These are phyloP conservation scores for Clamator glandarius DNA, from an alignment of 2,797 vertebrate species.

Conservation along the genomic window DNA sequence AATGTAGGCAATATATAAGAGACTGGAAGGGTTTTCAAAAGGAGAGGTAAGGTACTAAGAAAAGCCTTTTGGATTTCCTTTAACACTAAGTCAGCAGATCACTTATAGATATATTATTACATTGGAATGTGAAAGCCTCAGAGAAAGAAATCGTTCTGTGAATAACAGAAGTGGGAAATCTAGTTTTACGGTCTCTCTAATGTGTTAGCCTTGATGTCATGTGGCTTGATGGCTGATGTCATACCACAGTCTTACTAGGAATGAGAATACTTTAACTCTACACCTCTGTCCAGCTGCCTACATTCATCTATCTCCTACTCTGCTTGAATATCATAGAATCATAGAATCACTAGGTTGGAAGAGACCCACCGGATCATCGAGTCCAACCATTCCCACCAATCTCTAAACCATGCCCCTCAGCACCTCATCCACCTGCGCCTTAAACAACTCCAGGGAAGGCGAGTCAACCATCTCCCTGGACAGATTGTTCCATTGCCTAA, in stretches of 20 bases:
- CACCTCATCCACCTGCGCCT: too few species aligned
- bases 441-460: too few species aligned
- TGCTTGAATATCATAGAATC: too few species aligned
- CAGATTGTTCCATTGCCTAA: too few species aligned
- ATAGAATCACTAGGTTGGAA: too few species aligned
- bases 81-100: background rate
- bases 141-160: background rate
- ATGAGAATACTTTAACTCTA: background rate
- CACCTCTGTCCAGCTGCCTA: background rate
- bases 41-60: background rate
- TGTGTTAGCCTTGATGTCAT: background rate
- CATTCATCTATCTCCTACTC: background rate
- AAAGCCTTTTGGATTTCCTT: background rate
- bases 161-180: background rate
- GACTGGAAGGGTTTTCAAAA: conserved; percentile 13
- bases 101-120: background rate
- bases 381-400: too few species aligned
- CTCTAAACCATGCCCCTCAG: too few species aligned
- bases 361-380: too few species aligned
- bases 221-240: background rate
- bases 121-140: conserved; percentile 16
- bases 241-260: background rate
- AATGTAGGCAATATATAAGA: too few species aligned
- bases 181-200: background rate
- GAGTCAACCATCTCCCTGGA: too few species aligned